Evolutionary conservation across 2,797 vertebrate species (phyloP).

Genomic region (Darevskia mixta): DNA sequence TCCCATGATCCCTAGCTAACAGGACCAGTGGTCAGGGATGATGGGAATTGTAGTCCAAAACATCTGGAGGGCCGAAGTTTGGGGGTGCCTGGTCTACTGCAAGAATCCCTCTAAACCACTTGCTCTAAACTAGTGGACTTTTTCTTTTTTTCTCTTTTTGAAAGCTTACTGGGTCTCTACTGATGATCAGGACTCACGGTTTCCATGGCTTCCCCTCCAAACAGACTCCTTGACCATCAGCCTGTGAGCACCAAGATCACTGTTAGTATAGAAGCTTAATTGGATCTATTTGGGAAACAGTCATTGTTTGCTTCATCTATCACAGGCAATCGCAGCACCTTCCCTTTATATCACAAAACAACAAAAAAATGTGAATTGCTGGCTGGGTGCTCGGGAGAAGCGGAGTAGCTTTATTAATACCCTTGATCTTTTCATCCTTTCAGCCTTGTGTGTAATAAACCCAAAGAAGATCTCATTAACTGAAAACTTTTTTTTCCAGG

Average conservation of each 20-base stretch:
- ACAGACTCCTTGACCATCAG: background rate
- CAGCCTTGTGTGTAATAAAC: slow-evolving; percentile 50
- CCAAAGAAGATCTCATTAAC: slow-evolving; percentile 73
- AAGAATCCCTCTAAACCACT: too few species aligned
- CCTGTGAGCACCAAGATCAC: background rate
- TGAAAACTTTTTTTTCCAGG: slow-evolving; percentile 39
- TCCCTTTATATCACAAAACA: slow-evolving; percentile 45
- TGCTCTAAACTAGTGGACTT: too few species aligned
- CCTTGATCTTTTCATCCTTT: slow-evolving; percentile 69
- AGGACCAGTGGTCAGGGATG: too few species aligned
- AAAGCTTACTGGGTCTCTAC: background rate
- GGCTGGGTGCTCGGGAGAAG: slow-evolving; percentile 48
- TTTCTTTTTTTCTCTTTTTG: background rate
- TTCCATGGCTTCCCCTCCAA: background rate
- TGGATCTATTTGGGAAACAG: background rate
- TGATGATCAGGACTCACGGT: background rate
- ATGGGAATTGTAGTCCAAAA: too few species aligned
- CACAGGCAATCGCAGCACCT: slow-evolving; percentile 42
- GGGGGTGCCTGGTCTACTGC: too few species aligned
- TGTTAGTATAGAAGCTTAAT: background rate
- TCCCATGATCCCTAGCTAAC: too few species aligned
- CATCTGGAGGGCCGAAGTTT: too few species aligned
- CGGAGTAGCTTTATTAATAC: slow-evolving; percentile 62
- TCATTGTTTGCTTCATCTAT: slow-evolving; percentile 24
- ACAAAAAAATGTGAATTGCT: slow-evolving; percentile 6